Evolutionary conservation across 2,888 invertebrate genomes (phyloP), one percentile per base, ranked within the genome.

Genomic region (Oxystoma pomonae): DNA sequence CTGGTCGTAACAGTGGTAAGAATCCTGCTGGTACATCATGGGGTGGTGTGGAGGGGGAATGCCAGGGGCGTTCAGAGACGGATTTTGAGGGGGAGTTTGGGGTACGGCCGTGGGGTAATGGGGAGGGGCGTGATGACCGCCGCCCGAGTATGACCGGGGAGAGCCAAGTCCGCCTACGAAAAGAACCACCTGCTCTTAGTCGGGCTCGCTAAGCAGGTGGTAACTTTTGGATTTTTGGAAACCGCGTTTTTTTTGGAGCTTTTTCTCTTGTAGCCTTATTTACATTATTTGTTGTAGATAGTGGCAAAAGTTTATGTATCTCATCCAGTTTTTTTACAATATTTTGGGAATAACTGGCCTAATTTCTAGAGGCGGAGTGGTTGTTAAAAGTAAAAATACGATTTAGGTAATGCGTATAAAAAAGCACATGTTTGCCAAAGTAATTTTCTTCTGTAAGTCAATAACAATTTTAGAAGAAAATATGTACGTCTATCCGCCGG

Each of bases 101-200:
- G 72, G 75, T 73, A 73, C 77, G 74, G 75, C 50, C 82, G 75
- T 84, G 84, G 80, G 86, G 83, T 67, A 82, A 80, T 78, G 83
- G 77, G 77, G 81, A 68, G 76, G 80, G 76, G 78, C 78, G 72
- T 77, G 80, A 73, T 77, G 82, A 78, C 78, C 82, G 81, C 75
- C 81, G 81, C 78, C 75, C 67, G 71, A 73, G 76, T 83, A 84
- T 76, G 83, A 83, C 78, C 83, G 81, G 77, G 84, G 84, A 74
- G 84, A 83, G 76, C 83, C 82, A 77, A 84, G 81, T 77, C 84
- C 84, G 84, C 84, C 84, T 85, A 84, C 74, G n/a, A 84, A 84
- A 81, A 83, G 76, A 78, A 19, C 77, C 76, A 77, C 76, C 75
- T 76, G 76, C 73, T 72, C 71, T 70, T 69, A 63, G 58, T n/a